phyloP scores from a whole-genome alignment of 2,797 vertebrate species.

The Lophius americanus region DNA sequence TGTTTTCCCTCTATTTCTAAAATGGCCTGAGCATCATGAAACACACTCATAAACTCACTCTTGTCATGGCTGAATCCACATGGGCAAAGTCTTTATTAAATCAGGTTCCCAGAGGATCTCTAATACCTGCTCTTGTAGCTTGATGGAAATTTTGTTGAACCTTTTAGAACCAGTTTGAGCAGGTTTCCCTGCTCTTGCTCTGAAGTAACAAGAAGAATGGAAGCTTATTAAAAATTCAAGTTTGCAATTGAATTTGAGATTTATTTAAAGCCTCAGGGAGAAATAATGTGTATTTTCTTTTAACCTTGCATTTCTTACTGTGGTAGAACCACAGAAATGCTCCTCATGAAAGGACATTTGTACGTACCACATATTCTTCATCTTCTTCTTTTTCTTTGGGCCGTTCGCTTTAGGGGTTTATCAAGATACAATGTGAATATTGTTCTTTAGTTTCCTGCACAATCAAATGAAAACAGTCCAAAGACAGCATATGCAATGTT shows the following conservation, averaged over 20 bases:
- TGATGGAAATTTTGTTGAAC: background rate
- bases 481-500: too few species aligned
- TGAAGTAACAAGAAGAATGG: background rate
- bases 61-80: background rate
- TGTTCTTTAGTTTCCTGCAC: too few species aligned
- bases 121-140: background rate
- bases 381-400: too few species aligned
- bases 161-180: background rate
- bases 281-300: background rate
- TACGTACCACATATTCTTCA: too few species aligned
- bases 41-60: background rate
- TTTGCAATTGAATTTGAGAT: background rate
- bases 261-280: background rate
- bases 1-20: background rate
- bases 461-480: too few species aligned
- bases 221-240: background rate
- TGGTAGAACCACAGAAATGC: background rate
- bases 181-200: background rate
- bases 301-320: background rate
- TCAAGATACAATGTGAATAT: too few species aligned
- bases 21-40: background rate
- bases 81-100: background rate
- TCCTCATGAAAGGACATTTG: background rate
- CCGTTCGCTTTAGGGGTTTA: too few species aligned
- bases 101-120: background rate